These are phyloP conservation scores for Sinocyclocheilus rhinocerous DNA, from an alignment of 2,113 vertebrate genomes.

Conservation along the genomic window DNA sequence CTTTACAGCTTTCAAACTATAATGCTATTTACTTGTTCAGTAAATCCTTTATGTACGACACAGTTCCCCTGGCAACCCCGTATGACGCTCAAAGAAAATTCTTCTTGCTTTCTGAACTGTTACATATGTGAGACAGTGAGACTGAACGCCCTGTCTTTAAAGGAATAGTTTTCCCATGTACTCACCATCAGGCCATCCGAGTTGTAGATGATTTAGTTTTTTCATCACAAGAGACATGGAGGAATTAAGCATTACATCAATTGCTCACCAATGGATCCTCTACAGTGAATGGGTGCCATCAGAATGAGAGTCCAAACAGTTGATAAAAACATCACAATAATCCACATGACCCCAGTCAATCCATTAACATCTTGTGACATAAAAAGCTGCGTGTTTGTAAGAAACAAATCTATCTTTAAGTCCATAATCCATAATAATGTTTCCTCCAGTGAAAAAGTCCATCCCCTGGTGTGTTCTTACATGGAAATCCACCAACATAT, in stretches of 20 bases:
- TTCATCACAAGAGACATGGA: background rate
- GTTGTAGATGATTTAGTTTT: background rate
- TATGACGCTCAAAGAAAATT: background rate
- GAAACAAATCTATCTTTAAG: too few relatives aligned
- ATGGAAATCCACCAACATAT: too few relatives aligned
- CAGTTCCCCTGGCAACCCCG: constrained; percentile 23
- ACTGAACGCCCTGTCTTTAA: background rate
- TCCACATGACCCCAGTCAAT: too few relatives aligned
- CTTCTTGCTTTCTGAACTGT: too few relatives aligned
- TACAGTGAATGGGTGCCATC: background rate
- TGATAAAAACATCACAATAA: too few relatives aligned
- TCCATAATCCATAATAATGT: too few relatives aligned
- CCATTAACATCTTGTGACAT: too few relatives aligned
- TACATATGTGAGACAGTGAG: background rate
- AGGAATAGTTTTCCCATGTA: background rate
- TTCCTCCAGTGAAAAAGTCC: too few relatives aligned
- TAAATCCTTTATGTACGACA: constrained; percentile 5
- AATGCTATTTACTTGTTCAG: constrained; percentile 15
- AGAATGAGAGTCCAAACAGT: background rate
- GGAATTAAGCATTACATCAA: background rate
- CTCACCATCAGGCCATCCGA: background rate
- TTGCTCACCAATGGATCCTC: background rate
- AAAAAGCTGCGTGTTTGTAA: too few relatives aligned
- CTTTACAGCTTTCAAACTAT: background rate
- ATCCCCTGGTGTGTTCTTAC: too few relatives aligned